A percentile compares a stretch with the other conserved stretches of the same genome.
These are phyloP conservation scores for Drosophila biarmipes DNA, from an alignment of 1,140 invertebrate species.

Conservation along the genomic window DNA sequence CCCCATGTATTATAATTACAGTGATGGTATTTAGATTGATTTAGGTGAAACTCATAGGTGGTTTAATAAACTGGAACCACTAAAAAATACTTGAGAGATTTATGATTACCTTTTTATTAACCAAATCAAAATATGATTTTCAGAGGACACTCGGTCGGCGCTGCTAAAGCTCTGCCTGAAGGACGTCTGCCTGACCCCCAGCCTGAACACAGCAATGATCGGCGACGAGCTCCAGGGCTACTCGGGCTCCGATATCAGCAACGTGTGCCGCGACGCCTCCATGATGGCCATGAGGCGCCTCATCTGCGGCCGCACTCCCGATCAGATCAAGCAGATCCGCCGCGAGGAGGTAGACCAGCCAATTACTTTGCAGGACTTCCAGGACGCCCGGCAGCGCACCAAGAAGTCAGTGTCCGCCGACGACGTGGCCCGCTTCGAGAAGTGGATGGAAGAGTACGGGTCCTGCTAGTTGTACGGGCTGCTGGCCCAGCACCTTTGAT, in stretches of 20 bases:
- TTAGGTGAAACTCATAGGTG: too few species aligned
- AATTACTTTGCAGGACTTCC: conserved; percentile 94
- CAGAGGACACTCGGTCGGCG: conserved; percentile 92
- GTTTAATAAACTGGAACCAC: too few species aligned
- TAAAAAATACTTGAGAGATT: too few species aligned
- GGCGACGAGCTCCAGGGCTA: conserved; percentile 95
- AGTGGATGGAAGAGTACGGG: conserved; percentile 98
- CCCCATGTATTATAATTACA: too few species aligned
- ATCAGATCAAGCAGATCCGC: conserved; percentile 96
- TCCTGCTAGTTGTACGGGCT: conserved; percentile 86
- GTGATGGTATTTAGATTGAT: too few species aligned
- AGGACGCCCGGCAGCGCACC: conserved; percentile 94
- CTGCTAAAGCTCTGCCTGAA: conserved; percentile 96
- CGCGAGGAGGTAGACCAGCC: conserved; percentile 98
- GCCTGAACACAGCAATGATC: conserved; percentile 92
- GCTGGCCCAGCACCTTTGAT: conserved; percentile 51
- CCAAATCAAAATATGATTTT: background rate
- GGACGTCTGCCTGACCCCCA: conserved; percentile 92
- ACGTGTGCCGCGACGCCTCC: conserved; percentile 98
- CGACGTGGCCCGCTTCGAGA: conserved; percentile 97
- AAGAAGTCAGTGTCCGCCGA: conserved; percentile 97
- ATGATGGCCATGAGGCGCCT: conserved; percentile 99
- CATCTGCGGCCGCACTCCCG: conserved; percentile 95
- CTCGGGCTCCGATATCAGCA: conserved; percentile 99
- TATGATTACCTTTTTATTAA: too few species aligned